Conservation (phyloP, 2,888 invertebrate genomes). For the Stenodera caucasica region DNA sequence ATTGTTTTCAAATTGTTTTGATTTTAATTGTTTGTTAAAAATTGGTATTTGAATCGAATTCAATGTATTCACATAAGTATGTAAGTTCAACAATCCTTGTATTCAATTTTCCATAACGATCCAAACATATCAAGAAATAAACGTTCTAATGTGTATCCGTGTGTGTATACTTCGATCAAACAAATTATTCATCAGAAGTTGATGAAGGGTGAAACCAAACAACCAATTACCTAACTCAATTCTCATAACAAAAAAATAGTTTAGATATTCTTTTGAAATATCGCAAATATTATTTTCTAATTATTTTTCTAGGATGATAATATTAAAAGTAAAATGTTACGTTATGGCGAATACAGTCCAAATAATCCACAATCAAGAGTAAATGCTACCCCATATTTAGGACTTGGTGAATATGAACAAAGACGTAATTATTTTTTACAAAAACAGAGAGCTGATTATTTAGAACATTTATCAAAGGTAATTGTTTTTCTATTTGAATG, state of each 20-base stretch:
- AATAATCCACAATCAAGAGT: constrained; percentile 61
- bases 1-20: neutral
- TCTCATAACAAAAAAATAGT: no score
- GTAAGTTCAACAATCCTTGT: no score
- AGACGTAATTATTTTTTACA: constrained; percentile 58
- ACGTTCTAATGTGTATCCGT: neutral
- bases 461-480: constrained; percentile 62
- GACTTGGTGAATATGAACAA: constrained; percentile 64
- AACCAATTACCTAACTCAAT: neutral
- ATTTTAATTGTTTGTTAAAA: no score
- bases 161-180: neutral
- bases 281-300: neutral
- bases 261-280: no score
- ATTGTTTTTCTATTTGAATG: constrained; percentile 1
- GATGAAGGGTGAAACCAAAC: neutral
- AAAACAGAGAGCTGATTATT: constrained; percentile 60
- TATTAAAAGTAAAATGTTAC: constrained; percentile 56
- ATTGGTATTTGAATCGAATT: no score
- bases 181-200: neutral
- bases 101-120: no score
- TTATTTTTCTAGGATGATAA: constrained; percentile 45
- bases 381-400: constrained; percentile 59
- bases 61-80: no score
- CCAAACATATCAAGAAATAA: neutral
- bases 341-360: constrained; percentile 65